Evolutionary conservation across 2,888 invertebrate genomes (phyloP), one percentile per base, ranked within the genome.

Genomic region (Ophioninae sp.): DNA sequence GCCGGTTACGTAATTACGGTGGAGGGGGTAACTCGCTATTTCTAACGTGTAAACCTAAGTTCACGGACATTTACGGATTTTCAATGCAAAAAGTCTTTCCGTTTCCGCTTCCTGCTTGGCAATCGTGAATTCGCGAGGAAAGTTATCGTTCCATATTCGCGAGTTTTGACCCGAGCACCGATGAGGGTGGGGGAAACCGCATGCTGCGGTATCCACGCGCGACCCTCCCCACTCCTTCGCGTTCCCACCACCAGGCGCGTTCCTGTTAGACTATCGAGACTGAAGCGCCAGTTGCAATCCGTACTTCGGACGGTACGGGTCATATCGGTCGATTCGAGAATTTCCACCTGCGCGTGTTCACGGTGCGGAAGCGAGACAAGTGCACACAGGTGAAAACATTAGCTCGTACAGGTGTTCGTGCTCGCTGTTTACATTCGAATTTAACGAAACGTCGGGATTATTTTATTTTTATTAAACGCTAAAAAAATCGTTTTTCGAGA

Each of bases 261-360:
- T 69, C 22, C 39, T 51, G 20, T 59, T 37, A 64, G 64, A 81
- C 76, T 58, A 74, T 64, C 23, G 63, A 63, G 69, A 71, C 72
- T 63, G 59, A 77, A 73, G 65, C 69, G 85, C 91, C 91, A 91
- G 91, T 92, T 88, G 86, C 89, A 88, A 88, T 89, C 90, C 88
- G 89, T 87, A 89, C 89, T 88, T 87, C 90, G 91, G 86, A 84
- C 86, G 79, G 89, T 73, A 74, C 81, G 87, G 86, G 58, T 89
- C 86, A 85, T 23, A 64, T 82, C 63, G 44, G 17, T 64, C 0
- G 58, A 8, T 10, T n/a, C 13, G 13, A 6, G 17, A 22, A 41
- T 72, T 56, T 73, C 69, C 78, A 59, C 83, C 39, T 65, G 83
- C 81, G 68, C 44, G 77, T 69, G 59, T 59, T 74, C 41, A 13